phyloP scores from a whole-genome alignment of 2,113 vertebrate genomes.

The Cervus canadensis region DNA sequence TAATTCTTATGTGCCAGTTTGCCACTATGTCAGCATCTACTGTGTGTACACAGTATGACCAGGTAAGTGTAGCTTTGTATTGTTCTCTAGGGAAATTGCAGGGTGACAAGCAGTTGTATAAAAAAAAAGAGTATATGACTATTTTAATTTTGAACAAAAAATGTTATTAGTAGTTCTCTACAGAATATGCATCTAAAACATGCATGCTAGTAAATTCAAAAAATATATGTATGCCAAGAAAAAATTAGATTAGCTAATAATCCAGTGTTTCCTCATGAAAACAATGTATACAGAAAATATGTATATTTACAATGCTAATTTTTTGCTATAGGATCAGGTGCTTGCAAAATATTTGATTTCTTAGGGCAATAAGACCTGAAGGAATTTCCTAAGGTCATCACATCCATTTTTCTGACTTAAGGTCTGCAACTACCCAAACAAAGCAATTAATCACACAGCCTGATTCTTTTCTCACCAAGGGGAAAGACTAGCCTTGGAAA shows the following conservation, averaged over 20 bases:
- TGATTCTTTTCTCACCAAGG: not conserved
- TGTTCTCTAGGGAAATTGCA: not conserved
- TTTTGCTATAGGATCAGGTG: not conserved
- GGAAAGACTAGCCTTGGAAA: not conserved
- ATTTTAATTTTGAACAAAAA: not conserved
- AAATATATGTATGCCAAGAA: not conserved
- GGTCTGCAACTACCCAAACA: not conserved
- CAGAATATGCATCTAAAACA: not conserved
- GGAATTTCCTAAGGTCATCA: not conserved
- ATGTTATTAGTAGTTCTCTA: not conserved
- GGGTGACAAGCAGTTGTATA: not conserved
- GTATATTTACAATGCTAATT: not conserved
- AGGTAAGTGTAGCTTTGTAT: not conserved
- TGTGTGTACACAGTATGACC: conserved; percentile 25
- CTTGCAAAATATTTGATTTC: not conserved
- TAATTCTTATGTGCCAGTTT: conserved; percentile 11
- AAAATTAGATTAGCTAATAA: conserved; percentile 22
- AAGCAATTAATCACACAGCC: conserved; percentile 20
- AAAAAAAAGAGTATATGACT: not conserved
- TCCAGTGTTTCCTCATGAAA: not conserved
- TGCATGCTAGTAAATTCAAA: not conserved
- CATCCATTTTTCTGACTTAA: conserved; percentile 31
- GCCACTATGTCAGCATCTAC: conserved; percentile 6
- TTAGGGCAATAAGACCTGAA: not conserved
- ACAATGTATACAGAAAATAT: not conserved